These are phyloP conservation scores for Drosophila longiperda DNA, from an alignment of 2,888 invertebrate species.

Conservation along the genomic window DNA sequence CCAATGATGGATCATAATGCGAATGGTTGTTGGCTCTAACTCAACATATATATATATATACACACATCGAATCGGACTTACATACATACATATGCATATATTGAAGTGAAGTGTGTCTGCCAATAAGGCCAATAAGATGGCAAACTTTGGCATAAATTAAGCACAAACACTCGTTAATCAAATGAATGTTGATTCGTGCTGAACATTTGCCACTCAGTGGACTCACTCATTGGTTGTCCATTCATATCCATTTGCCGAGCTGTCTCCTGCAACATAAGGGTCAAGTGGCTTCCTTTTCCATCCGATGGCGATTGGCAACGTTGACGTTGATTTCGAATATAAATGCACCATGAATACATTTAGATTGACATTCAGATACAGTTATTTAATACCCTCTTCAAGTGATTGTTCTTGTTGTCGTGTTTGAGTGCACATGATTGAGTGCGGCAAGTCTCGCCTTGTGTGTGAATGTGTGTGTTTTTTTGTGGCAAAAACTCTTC, in stretches of 20 bases:
- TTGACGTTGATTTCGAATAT: conserved; percentile 45
- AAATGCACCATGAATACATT: conserved; percentile 78
- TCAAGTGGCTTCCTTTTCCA: conserved; percentile 28
- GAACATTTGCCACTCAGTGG: conserved; percentile 21
- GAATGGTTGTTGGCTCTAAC: conserved; percentile 22
- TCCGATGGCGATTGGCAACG: conserved; percentile 18
- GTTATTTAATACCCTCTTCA: conserved; percentile 68
- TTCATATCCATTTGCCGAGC: conserved; percentile 51
- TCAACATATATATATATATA: neutral
- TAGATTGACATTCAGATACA: conserved; percentile 76
- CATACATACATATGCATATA: neutral
- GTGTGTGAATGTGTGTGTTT: neutral
- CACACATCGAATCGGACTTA: neutral
- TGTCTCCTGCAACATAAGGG: conserved; percentile 42
- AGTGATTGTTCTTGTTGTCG: conserved; percentile 29
- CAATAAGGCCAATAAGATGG: conserved; percentile 61
- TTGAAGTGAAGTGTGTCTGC: conserved; percentile 26
- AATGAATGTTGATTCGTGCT: conserved; percentile 65
- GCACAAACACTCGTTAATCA: conserved; percentile 78
- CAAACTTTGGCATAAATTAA: conserved; percentile 71
- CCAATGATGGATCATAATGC: conserved; percentile 71
- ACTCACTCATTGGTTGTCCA: conserved; percentile 24
- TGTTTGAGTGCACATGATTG: conserved; percentile 44
- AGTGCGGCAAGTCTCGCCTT: conserved; percentile 35
- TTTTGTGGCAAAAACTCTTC: conserved; percentile 20